Conservation (phyloP, 2,888 invertebrate species). For the Acleris emargana region DNA sequence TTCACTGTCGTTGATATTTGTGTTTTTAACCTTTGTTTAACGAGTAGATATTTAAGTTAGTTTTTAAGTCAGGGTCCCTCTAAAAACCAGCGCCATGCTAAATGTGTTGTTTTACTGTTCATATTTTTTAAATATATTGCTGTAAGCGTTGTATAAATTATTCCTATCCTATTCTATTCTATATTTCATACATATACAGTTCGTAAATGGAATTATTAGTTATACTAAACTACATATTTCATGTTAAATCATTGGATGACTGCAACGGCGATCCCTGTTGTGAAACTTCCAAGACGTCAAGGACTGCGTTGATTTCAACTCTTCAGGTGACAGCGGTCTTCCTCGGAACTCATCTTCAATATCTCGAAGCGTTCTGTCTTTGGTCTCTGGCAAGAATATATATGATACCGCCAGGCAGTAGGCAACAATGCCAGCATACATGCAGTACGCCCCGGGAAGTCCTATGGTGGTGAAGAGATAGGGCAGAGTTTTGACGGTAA, state of each 20-base stretch:
- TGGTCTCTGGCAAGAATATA: slow-evolving; percentile 66
- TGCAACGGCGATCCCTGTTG: slow-evolving; percentile 52
- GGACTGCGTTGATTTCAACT: slow-evolving; percentile 57
- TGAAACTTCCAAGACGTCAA: slow-evolving; percentile 52
- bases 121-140: no score
- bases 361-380: slow-evolving; percentile 69
- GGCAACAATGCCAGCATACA: slow-evolving; percentile 55
- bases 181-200: no score
- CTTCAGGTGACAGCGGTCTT: slow-evolving; percentile 51
- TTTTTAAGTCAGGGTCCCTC: no score
- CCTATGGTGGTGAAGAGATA: slow-evolving; percentile 54
- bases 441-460: slow-evolving; percentile 58
- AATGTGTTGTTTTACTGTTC: no score
- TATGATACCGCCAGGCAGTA: slow-evolving; percentile 59
- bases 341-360: slow-evolving; percentile 73
- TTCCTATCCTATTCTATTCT: no score
- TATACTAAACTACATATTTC: no score
- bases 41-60: no score
- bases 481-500: slow-evolving; percentile 64
- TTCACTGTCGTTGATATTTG: no score
- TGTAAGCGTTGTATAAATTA: no score
- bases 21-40: no score
- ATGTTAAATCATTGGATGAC: slow-evolving; percentile 49
- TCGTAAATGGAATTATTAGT: no score
- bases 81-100: no score